A percentile compares a stretch with the other conserved stretches of the same genome.
These are phyloP conservation scores for Philereme transversata DNA, from an alignment of 2,888 invertebrate species.

Conservation along the genomic window DNA sequence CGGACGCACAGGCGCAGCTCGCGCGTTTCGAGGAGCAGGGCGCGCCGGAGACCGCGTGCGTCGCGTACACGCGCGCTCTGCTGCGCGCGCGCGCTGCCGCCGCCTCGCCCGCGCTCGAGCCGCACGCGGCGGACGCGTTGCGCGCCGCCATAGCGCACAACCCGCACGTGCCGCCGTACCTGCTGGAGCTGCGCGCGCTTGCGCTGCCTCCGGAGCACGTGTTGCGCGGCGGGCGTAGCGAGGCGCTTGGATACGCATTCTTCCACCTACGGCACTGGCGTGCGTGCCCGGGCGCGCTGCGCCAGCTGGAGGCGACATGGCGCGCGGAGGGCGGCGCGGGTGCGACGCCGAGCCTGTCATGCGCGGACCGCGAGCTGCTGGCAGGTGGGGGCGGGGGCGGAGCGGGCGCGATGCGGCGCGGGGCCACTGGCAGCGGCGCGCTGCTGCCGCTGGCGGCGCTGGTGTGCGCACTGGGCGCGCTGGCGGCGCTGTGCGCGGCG, in stretches of 20 bases:
- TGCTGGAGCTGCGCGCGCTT: conserved; percentile 96
- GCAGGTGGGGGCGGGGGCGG: conserved; percentile 93
- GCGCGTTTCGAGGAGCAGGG: conserved; percentile 91
- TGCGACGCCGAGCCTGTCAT: conserved; percentile 89
- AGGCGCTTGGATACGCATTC: conserved; percentile 98
- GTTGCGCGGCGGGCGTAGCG: conserved; percentile 97
- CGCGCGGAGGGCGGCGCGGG: conserved; percentile 90
- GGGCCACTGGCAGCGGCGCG: conserved; percentile 88
- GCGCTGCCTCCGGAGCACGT: conserved; percentile 99
- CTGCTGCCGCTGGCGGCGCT: conserved; percentile 75
- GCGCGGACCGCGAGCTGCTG: conserved; percentile 90
- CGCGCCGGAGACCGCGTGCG: conserved; percentile 93
- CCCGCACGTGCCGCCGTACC: conserved; percentile 98
- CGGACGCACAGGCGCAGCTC: conserved; percentile 87
- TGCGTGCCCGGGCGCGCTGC: conserved; percentile 87
- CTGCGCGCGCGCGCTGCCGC: conserved; percentile 94
- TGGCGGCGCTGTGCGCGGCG: conserved; percentile 1
- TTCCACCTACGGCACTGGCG: conserved; percentile 99
- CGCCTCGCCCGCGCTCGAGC: conserved; percentile 88
- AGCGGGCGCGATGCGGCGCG: conserved; percentile 87
- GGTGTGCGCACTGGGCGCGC: conserved; percentile 48
- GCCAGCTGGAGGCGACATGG: conserved; percentile 95
- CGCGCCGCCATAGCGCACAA: conserved; percentile 97
- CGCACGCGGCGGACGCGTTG: conserved; percentile 89
- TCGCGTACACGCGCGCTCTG: conserved; percentile 95